These are phyloP conservation scores for Archocentrus centrarchus DNA, from an alignment of 2,113 vertebrate species.

Conservation along the genomic window DNA sequence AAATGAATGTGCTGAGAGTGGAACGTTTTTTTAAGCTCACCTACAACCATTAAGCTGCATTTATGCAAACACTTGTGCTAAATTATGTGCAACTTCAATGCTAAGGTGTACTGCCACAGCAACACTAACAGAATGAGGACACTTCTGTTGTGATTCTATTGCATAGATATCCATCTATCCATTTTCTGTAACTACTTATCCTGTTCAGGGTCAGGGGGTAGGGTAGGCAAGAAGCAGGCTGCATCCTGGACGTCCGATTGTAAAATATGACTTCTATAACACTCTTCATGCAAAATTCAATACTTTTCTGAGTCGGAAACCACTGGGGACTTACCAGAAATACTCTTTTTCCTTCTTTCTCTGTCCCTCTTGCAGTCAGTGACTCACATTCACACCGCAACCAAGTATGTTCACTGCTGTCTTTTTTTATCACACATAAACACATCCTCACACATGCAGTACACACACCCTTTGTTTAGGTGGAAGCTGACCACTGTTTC, in stretches of 20 bases:
- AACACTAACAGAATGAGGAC: not conserved
- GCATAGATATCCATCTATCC: not conserved
- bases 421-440: constrained; percentile 24
- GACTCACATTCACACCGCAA: constrained; percentile 9
- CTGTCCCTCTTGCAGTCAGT: not conserved
- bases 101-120: not conserved
- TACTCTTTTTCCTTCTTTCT: not conserved
- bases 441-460: not conserved
- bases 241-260: not conserved
- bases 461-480: constrained; percentile 28
- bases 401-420: constrained; percentile 4
- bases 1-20: not conserved
- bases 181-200: not conserved
- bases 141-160: not conserved
- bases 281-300: not conserved
- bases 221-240: not conserved
- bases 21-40: not conserved
- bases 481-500: constrained; percentile 43
- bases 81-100: not conserved
- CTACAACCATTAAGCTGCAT: not conserved
- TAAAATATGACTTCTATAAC: not conserved
- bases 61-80: not conserved
- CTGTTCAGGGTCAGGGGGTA: not conserved
- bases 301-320: not conserved
- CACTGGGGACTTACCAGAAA: not conserved